phyloP scores from a whole-genome alignment of 2,113 vertebrate species.

The Ciconia maguari region DNA sequence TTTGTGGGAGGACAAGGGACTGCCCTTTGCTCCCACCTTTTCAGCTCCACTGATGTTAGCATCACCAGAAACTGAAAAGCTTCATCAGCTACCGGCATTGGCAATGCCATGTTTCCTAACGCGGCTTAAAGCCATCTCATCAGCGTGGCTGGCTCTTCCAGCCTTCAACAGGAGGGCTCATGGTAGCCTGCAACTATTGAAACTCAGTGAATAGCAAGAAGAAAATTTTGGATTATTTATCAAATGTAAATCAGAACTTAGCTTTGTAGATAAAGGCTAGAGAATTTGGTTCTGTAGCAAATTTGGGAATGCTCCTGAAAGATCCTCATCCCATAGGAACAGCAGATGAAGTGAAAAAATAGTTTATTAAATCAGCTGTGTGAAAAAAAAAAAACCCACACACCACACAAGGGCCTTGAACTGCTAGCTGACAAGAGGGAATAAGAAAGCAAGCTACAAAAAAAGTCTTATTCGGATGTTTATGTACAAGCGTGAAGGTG shows the following conservation, averaged over 20 bases:
- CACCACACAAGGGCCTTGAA: neutral
- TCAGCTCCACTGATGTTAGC: too few relatives aligned
- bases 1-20: neutral
- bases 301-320: neutral
- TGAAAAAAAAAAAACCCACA: neutral
- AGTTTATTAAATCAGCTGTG: neutral
- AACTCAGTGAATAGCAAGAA: neutral
- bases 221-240: neutral
- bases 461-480: neutral
- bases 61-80: neutral
- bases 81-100: neutral
- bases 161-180: neutral
- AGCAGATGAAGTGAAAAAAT: neutral
- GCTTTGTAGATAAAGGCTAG: neutral
- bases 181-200: too few relatives aligned
- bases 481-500: neutral
- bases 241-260: neutral
- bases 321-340: neutral
- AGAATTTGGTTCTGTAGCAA: neutral
- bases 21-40: neutral
- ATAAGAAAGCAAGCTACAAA: neutral
- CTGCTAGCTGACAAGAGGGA: neutral
- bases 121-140: neutral
- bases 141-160: neutral
- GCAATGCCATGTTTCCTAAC: fast-evolving